Evolutionary conservation across 2,888 invertebrate species (phyloP).

Genomic region (Phorcus lineatus): DNA sequence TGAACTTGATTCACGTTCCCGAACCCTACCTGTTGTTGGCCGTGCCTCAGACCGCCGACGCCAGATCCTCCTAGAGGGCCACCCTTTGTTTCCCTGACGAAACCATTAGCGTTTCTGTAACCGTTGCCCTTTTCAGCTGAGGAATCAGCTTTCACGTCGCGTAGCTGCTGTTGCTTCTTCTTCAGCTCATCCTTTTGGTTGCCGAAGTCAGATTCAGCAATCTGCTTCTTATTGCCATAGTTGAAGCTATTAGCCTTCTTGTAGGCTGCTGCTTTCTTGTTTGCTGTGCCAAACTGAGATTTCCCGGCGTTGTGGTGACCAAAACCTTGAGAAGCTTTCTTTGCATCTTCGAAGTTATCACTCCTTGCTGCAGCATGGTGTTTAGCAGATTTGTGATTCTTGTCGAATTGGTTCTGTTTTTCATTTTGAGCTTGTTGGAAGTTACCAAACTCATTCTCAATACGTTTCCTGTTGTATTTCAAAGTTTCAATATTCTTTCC

Average conservation of each 20-base stretch:
- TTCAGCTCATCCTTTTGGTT: conserved; percentile 27
- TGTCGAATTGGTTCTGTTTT: conserved; percentile 32
- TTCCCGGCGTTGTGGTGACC: conserved; percentile 25
- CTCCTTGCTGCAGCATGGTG: conserved; percentile 32
- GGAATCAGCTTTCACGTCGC: conserved; percentile 24
- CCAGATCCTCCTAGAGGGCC: conserved; percentile 20
- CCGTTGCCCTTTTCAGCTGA: neutral
- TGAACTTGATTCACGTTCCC: neutral
- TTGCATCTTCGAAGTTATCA: conserved; percentile 30
- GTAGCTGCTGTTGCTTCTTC: conserved; percentile 24
- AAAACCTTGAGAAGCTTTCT: neutral
- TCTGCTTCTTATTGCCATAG: conserved; percentile 23
- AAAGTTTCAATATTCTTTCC: conserved; percentile 39
- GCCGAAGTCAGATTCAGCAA: conserved; percentile 12
- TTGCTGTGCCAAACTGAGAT: neutral
- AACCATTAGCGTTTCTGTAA: neutral
- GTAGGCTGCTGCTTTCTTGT: conserved; percentile 19
- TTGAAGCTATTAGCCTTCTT: conserved; percentile 5
- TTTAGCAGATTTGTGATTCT: conserved; percentile 27
- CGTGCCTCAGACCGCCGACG: neutral
- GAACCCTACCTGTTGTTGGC: neutral
- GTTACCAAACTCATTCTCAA: conserved; percentile 37
- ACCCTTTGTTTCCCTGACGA: conserved; percentile 9
- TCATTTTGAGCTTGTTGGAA: conserved; percentile 35
- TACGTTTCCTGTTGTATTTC: conserved; percentile 34